Conservation (phyloP, 2,888 invertebrate species). For the Drosophila neonasuta region DNA sequence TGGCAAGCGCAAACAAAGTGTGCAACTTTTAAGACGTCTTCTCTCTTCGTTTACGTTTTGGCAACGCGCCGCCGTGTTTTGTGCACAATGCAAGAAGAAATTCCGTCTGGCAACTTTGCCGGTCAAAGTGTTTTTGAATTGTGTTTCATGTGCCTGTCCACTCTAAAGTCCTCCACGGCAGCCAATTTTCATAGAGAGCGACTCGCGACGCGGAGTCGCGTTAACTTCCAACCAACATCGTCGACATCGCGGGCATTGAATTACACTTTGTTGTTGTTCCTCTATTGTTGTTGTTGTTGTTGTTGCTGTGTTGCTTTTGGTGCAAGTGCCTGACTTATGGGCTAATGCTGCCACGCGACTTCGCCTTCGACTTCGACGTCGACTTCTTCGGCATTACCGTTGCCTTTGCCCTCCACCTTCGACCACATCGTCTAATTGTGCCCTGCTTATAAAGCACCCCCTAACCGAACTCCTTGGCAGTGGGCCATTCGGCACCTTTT, state of each 20-base stretch:
- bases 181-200: constrained; percentile 73
- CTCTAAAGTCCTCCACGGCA: constrained; percentile 68
- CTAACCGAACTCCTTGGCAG: constrained; percentile 25
- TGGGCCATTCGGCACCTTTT: constrained; percentile 47
- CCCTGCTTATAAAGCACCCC: constrained; percentile 40
- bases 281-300: constrained; percentile 26
- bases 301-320: constrained; percentile 43
- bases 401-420: background rate
- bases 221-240: constrained; percentile 31
- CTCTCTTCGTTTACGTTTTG: constrained; percentile 15
- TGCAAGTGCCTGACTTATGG: constrained; percentile 74
- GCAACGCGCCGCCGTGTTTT: constrained; percentile 30
- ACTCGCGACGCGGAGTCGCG: constrained; percentile 43
- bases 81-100: constrained; percentile 69
- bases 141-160: constrained; percentile 77
- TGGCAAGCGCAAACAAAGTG: constrained; percentile 56
- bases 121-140: constrained; percentile 81
- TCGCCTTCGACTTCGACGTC: background rate
- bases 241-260: constrained; percentile 64
- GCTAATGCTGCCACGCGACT: constrained; percentile 71
- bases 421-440: constrained; percentile 41
- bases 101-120: constrained; percentile 80
- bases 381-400: constrained; percentile 29
- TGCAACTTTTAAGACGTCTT: constrained; percentile 27
- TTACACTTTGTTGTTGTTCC: constrained; percentile 52